Base-by-base conservation (phyloP, 1,140 invertebrate genomes). In the Kradibia gibbosae region DNA sequence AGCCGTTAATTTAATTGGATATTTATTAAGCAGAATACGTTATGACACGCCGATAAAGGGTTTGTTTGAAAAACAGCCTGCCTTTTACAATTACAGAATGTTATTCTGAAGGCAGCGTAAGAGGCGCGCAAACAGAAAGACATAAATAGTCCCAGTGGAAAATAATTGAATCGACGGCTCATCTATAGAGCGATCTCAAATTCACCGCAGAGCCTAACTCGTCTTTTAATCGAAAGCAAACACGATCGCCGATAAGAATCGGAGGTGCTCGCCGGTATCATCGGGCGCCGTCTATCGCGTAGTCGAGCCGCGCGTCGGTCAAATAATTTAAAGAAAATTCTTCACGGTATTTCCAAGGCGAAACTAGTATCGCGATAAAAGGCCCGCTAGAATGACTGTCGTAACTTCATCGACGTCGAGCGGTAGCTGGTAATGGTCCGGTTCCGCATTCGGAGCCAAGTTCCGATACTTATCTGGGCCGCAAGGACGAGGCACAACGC, bases 311-410 rank as follows among this genome's bases (percentile, higher is more conserved):
- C 25, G 60, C 20, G 25, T 25, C 15, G 2, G 36, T 13, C 28
- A 76, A 76, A 76, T 39, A 45, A 60, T 76, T 45, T 55, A 45
- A 76, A 42, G 74, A 7, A 76, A 74, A 74, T 74, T 34, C 50
- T 31, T 39, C 8, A 7, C 10, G 36, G 20, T 39, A 20, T 74
- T 74, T 50, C 31, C 50, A 13, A 74, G 72, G 22, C 15, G 11
- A 76, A 76, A 62, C n/a, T 55, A 36, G 3, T 25, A 76, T 76
- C 74, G 36, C 74, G 74, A 76, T 76, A 76, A 62, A 65, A 60
- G 73, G 22, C 53, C 36, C 50, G 31, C 48, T 60, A 42, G 31
- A 3, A 55, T 22, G 1, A 22, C 62, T 65, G 62, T 65, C 34
- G 31, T 65, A 34, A 36, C 4, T 53, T 3, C 48, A n/a, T 22